phyloP scores from a whole-genome alignment of 1,140 invertebrate genomes.

The Zaprionus gabonicus region DNA sequence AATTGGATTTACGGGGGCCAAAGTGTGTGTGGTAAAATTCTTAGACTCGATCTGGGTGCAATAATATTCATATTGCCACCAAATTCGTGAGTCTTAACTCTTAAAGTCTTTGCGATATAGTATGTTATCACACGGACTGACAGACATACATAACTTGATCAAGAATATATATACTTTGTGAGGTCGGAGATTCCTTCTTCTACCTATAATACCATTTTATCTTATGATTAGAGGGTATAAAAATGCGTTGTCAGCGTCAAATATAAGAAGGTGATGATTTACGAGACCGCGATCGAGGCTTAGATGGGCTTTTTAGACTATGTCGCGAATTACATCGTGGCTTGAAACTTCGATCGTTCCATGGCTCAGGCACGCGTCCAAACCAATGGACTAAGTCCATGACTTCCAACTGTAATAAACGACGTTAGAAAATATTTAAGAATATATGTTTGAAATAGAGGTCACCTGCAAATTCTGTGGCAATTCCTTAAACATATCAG shows the following conservation, averaged over 20 bases:
- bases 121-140: too few relatives aligned
- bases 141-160: too few relatives aligned
- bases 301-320: slow-evolving; percentile 76
- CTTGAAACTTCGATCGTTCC: slow-evolving; percentile 72
- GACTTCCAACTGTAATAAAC: slow-evolving; percentile 65
- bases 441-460: background rate
- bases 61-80: too few relatives aligned
- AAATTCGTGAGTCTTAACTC: too few relatives aligned
- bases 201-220: too few relatives aligned
- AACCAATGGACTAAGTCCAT: slow-evolving; percentile 82
- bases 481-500: slow-evolving; percentile 88
- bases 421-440: background rate
- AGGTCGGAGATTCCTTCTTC: too few relatives aligned
- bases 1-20: too few relatives aligned
- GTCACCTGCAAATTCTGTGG: slow-evolving; percentile 87
- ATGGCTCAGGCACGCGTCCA: slow-evolving; percentile 78
- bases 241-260: slow-evolving; percentile 67
- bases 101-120: too few relatives aligned
- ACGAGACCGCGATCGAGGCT: slow-evolving; percentile 70
- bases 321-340: slow-evolving; percentile 69
- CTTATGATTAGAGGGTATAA: background rate
- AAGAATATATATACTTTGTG: too few relatives aligned
- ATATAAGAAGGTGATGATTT: slow-evolving; percentile 81
- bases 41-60: too few relatives aligned
- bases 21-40: too few relatives aligned